Evolutionary conservation across 1,140 invertebrate genomes (phyloP).

Genomic region (Oryzaephilus surinamensis): DNA sequence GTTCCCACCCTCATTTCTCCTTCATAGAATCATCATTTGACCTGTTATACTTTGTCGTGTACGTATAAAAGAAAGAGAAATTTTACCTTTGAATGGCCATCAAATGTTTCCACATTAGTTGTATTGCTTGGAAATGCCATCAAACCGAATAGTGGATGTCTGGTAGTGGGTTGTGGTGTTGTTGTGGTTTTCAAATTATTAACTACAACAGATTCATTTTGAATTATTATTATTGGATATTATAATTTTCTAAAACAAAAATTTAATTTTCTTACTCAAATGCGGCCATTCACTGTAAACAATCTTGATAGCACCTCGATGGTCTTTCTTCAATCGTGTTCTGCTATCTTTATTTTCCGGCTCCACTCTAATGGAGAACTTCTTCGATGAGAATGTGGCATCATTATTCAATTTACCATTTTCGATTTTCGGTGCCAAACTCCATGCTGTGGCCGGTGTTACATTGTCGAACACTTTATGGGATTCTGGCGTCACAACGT

Average conservation of each 20-base stretch:
- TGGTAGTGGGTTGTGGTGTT: conserved; percentile 21
- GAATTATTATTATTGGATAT: conserved; percentile 4
- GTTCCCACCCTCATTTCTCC: too few species aligned
- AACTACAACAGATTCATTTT: conserved; percentile 37
- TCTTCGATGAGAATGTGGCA: conserved; percentile 41
- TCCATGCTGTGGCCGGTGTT: conserved; percentile 20
- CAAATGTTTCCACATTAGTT: conserved; percentile 38
- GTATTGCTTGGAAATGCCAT: conserved; percentile 39
- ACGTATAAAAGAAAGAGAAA: too few species aligned
- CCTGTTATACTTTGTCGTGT: conserved; percentile 5
- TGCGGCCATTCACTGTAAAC: conserved; percentile 42
- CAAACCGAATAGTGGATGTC: conserved; percentile 36
- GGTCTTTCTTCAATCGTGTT: conserved; percentile 32
- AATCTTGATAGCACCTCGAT: conserved; percentile 33
- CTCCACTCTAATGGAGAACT: conserved; percentile 47
- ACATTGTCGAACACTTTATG: conserved; percentile 13
- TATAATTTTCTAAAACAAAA: conserved; percentile 2
- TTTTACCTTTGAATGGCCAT: conserved; percentile 46
- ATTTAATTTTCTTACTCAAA: conserved; percentile 39
- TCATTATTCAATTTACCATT: conserved; percentile 28
- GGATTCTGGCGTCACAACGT: conserved; percentile 63
- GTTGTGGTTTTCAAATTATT: conserved; percentile 41
- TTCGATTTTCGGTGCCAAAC: conserved; percentile 25
- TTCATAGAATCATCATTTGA: background rate
- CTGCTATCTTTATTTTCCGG: conserved; percentile 33